These are phyloP conservation scores for Catharus fuscescens DNA, from an alignment of 2,113 vertebrate species.

Conservation along the genomic window DNA sequence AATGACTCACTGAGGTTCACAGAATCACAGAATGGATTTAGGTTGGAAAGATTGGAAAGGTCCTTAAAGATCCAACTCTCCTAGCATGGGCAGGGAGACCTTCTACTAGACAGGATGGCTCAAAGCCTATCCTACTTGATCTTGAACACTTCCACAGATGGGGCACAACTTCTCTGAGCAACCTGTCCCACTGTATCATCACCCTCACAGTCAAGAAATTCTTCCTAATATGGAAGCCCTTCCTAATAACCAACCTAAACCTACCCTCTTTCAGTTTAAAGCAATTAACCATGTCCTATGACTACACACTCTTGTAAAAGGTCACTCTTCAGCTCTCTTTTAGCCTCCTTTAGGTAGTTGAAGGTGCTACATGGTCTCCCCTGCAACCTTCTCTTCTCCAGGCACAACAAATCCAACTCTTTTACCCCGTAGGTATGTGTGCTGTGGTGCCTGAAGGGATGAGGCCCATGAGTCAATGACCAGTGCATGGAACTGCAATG, in stretches of 20 bases:
- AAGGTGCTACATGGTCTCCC: neutral
- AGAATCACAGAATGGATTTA: neutral
- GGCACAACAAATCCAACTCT: neutral
- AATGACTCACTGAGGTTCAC: neutral
- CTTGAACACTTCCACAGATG: neutral
- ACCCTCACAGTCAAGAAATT: neutral
- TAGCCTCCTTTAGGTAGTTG: neutral
- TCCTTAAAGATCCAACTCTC: neutral
- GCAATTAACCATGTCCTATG: neutral
- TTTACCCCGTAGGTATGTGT: neutral
- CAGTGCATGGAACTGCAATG: neutral
- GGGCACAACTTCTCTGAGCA: neutral
- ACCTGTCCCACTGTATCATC: neutral
- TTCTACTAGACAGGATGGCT: neutral
- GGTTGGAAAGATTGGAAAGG: neutral
- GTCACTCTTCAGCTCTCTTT: neutral
- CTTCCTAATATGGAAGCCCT: neutral
- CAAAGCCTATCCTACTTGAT: neutral
- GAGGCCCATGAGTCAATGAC: neutral
- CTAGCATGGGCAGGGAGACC: neutral
- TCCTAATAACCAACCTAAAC: neutral
- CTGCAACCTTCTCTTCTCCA: neutral
- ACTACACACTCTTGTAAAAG: neutral
- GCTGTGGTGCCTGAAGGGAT: neutral
- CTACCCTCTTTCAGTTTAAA: neutral